Base-by-base conservation (phyloP, 1,140 invertebrate species). In the Listronotus oregonensis region DNA sequence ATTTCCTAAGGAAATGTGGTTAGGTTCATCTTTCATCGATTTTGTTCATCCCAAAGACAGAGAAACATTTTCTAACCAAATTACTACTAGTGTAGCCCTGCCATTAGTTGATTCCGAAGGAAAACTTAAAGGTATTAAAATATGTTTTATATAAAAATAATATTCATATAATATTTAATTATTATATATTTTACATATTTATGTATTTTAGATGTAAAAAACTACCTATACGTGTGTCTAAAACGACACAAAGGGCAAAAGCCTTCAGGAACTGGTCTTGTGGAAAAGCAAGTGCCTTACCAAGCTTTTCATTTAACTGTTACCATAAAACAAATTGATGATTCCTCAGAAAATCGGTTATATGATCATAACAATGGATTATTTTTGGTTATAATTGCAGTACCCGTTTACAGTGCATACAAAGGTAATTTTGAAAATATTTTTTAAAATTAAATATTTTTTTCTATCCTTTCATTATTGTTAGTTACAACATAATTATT, bases 11-110 rank as follows among this genome's bases (percentile, higher is more conserved):
- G 91, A 94, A 58, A 91, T 91, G 84, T 92, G 91, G 89, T 80
- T 91, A n/a, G 92, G 91, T 6, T 81, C 90, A 46, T 91, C 90
- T 3, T 93, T 96, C 71, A 90, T 93, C 54, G 91, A 95, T 72
- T 94, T 94, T 72, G 82, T 95, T 0, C 90, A 94, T 79, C 86
- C 88, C 0, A 90, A 88, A 77, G 92, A 94, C 75, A 78, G 80
- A 18, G 78, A 79, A 60, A 82, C 79, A 0, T 85, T 85, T 75
- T 79, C 80, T 27, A 81, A 77, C 47, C 81, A 84, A 73, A 81
- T 87, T 39, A 85, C 85, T 3, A 84, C 78, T 1, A 82, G 82
- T 56, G 69, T 84, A 39, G 77, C 79, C 0, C 73, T 83, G 15
- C 84, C 82, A 31, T 75, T 83, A 64, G 73, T 82, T 68, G 81